phyloP scores from a whole-genome alignment of 1,140 invertebrate genomes.

The Hermetia illucens region DNA sequence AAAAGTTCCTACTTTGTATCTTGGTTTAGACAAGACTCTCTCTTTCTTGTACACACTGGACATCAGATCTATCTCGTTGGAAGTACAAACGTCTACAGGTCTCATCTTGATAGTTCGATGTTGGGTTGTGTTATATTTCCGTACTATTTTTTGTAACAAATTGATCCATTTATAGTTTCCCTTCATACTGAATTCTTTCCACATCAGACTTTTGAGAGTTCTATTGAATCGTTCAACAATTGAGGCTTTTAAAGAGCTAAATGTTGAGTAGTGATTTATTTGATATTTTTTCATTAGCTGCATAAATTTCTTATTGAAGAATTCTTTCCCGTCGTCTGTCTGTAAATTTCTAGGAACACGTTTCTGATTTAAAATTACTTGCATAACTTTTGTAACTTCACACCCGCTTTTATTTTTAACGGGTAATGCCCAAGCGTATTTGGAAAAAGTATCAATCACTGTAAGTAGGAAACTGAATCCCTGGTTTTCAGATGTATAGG shows the following conservation, averaged over 20 bases:
- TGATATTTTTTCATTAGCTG: slow-evolving; percentile 17
- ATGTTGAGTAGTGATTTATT: slow-evolving; percentile 32
- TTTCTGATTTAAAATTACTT: slow-evolving; percentile 5
- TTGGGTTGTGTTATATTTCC: slow-evolving; percentile 29
- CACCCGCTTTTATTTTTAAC: slow-evolving; percentile 31
- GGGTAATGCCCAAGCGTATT: slow-evolving; percentile 30
- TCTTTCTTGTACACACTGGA: slow-evolving; percentile 10
- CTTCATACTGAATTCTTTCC: slow-evolving; percentile 28
- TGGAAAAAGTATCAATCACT: slow-evolving; percentile 33
- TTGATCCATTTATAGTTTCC: slow-evolving; percentile 29
- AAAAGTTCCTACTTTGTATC: slow-evolving; percentile 18
- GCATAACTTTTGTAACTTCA: slow-evolving; percentile 14
- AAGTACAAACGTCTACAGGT: slow-evolving; percentile 21
- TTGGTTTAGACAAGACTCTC: slow-evolving; percentile 12
- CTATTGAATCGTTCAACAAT: slow-evolving; percentile 33
- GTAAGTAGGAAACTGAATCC: slow-evolving; percentile 30
- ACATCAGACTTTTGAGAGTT: slow-evolving; percentile 33
- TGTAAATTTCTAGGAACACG: slow-evolving; percentile 19
- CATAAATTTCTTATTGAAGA: slow-evolving; percentile 16
- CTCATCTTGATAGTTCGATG: slow-evolving; percentile 30
- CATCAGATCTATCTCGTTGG: slow-evolving; percentile 17
- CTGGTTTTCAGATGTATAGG: slow-evolving; percentile 23
- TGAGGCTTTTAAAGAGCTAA: slow-evolving; percentile 30
- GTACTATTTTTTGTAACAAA: slow-evolving; percentile 22
- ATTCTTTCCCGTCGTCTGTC: slow-evolving; percentile 23